Base-by-base conservation (phyloP, 2,113 vertebrate species). In the Pyxicephalus adspersus region DNA sequence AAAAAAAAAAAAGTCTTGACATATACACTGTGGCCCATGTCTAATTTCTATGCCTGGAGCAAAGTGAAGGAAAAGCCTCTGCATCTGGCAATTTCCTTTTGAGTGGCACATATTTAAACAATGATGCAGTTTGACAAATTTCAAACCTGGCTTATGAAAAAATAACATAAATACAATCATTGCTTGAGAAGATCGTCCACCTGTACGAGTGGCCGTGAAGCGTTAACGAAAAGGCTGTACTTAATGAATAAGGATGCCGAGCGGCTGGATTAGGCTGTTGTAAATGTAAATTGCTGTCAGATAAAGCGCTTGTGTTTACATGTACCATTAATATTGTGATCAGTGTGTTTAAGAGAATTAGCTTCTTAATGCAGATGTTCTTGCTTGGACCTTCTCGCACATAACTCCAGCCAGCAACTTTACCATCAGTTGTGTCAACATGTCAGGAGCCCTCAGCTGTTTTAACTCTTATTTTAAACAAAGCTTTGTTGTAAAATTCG, bases 61-160 rank as follows among this genome's bases (percentile, higher is more conserved):
- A 88, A 93, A 87, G 89, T 93, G 91, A 91, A 87, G 84, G 88
- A 87, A 93, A 92, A 92, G 89, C 66, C 89, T 64, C 92, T 89
- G 93, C 95, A 96, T 95, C 95, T 96, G 96, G 95, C 91, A 86
- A 88, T 83, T 84, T 87, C 86, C 87, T 83, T 94, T 92, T 93
- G 94, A 96, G 90, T 92, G 95, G 94, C 94, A 92, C 91, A 90
- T 92, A 92, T 87, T 89, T 94, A 95, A 96, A 97, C 96, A 96
- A 92, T 94, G 94, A 95, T 95, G 94, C 91, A 94, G 94, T 94
- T 94, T 97, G 96, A 98, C 95, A 95, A 95, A 97, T 96, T 94
- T 95, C 91, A 93, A 95, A 92, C 92, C 90, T 86, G 91, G 93
- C 92, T 95, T 95, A 96, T 94, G 95, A 95, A 96, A 95, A 94